Conservation (phyloP, 2,888 invertebrate species). For the Melinaea marsaeus region DNA sequence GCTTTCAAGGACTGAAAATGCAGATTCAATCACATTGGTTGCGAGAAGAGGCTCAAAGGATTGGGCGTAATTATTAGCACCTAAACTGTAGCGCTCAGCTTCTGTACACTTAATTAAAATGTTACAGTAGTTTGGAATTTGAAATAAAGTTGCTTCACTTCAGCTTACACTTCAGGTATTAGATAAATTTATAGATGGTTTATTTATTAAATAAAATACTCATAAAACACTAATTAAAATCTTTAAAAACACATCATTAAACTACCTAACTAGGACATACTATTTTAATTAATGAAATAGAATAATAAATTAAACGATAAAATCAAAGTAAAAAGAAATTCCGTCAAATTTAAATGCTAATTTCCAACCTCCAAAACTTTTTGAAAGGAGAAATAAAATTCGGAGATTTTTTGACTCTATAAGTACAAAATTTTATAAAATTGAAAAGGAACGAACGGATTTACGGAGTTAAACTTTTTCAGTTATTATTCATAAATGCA, state of each 20-base stretch:
- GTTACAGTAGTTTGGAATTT: conserved; percentile 14
- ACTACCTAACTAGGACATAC: background rate
- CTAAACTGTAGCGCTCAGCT: conserved; percentile 21
- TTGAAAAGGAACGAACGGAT: conserved; percentile 60
- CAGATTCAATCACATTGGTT: conserved; percentile 33
- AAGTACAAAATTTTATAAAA: conserved; percentile 66
- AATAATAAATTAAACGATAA: conserved; percentile 10
- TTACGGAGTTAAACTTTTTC: conserved; percentile 66
- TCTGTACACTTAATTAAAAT: conserved; percentile 20
- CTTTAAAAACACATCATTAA: background rate
- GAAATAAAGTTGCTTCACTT: too few species aligned
- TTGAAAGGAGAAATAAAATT: conserved; percentile 40
- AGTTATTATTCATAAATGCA: conserved; percentile 76
- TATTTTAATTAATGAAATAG: background rate
- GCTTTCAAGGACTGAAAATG: conserved; percentile 36
- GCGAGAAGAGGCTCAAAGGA: conserved; percentile 33
- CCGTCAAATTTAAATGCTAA: conserved; percentile 20
- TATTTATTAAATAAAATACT: background rate
- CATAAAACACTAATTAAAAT: background rate
- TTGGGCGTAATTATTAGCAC: conserved; percentile 27
- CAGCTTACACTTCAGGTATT: too few species aligned
- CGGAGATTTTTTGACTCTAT: conserved; percentile 51
- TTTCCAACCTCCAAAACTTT: conserved; percentile 45
- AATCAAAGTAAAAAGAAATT: conserved; percentile 13
- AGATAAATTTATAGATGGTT: too few species aligned